Percentiles rank a stretch among this genome's conserved stretches.
These are phyloP conservation scores for Conistra vaccinii DNA, from an alignment of 2,888 invertebrate species.

Conservation along the genomic window DNA sequence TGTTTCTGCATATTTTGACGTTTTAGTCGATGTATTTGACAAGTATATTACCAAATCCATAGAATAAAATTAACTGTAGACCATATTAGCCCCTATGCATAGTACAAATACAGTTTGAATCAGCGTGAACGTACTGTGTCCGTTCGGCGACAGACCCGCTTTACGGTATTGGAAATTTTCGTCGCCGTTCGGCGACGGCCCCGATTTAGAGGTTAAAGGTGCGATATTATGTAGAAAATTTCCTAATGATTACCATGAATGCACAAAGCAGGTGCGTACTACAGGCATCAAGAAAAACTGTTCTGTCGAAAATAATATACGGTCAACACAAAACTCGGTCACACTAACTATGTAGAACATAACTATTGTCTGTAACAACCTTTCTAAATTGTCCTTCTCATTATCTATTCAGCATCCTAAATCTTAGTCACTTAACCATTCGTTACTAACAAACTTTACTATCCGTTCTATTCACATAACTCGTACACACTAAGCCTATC, in stretches of 20 bases:
- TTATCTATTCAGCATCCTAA: slow-evolving; percentile 47
- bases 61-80: too few species aligned
- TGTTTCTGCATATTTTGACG: too few species aligned
- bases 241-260: not conserved
- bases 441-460: slow-evolving; percentile 38
- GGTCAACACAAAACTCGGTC: slow-evolving; percentile 11
- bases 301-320: slow-evolving; percentile 16
- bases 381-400: slow-evolving; percentile 47
- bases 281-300: not conserved
- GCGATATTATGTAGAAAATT: not conserved
- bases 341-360: slow-evolving; percentile 19
- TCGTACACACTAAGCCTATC: slow-evolving; percentile 48
- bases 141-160: too few species aligned
- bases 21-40: too few species aligned
- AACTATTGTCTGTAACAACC: slow-evolving; percentile 28
- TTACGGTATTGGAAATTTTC: too few species aligned
- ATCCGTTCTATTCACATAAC: slow-evolving; percentile 45
- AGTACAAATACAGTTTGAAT: too few species aligned
- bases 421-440: slow-evolving; percentile 50
- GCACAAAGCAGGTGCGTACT: not conserved
- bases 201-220: too few species aligned
- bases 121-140: too few species aligned
- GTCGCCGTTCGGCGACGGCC: too few species aligned
- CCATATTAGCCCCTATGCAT: too few species aligned
- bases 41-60: too few species aligned